Evolutionary conservation across 1,140 invertebrate species (phyloP).

Genomic region (Aphelenchoides avenae): DNA sequence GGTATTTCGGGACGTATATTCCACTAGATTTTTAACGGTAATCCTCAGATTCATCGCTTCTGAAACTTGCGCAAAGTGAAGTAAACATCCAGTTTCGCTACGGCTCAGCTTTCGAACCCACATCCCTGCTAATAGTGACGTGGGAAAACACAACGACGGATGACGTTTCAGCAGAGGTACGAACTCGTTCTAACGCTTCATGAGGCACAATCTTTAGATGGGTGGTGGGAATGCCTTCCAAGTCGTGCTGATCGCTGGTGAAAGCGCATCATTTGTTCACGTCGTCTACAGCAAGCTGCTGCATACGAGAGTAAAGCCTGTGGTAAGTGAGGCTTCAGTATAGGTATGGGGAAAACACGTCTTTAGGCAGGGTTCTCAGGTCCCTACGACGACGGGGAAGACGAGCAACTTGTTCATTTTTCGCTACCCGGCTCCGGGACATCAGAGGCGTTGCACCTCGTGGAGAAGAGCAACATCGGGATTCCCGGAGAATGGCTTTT

Average conservation of each 20-base stretch:
- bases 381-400: neutral
- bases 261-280: conserved; percentile 47
- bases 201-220: conserved; percentile 23
- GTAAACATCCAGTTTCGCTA: conserved; percentile 53
- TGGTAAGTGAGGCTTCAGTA: neutral
- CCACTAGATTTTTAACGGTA: neutral
- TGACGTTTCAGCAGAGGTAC: conserved; percentile 3
- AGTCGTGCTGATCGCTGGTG: conserved; percentile 43
- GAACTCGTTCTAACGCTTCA: conserved; percentile 29
- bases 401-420: conserved; percentile 24
- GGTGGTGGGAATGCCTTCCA: conserved; percentile 39
- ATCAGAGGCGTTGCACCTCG: conserved; percentile 20
- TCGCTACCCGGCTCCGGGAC: conserved; percentile 43
- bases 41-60: conserved; percentile 31
- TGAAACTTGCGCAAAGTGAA: conserved; percentile 42
- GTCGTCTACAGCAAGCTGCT: conserved; percentile 45
- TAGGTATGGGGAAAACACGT: conserved; percentile 5
- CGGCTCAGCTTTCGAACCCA: conserved; percentile 41
- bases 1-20: conserved; percentile 12
- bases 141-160: conserved; percentile 39
- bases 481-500: conserved; percentile 35
- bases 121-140: conserved; percentile 43
- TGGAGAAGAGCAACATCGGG: conserved; percentile 48
- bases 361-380: conserved; percentile 45
- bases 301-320: neutral